Base-by-base conservation (phyloP, 2,113 vertebrate species). In the Ptilorrhoa leucosticta region DNA sequence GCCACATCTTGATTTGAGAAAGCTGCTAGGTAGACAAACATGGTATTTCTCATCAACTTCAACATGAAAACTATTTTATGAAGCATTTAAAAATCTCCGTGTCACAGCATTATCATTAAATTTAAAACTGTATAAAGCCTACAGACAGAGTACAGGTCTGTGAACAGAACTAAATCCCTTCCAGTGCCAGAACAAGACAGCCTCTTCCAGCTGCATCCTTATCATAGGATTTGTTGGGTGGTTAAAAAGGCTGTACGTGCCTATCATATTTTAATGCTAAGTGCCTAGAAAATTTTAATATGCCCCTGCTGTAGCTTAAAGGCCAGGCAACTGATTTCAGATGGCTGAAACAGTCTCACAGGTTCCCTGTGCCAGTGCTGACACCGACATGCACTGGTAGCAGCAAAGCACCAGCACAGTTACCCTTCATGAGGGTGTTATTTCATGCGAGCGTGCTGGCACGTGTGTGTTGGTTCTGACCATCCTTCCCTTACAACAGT, bases 361-460 rank as follows among this genome's bases (percentile, higher is more conserved):
- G 7, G 57, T 71, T 71, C 30, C 76, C 68, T 14, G 56, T 0
- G 3, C 27, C 78, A 77, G 31, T 1, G 4, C 78, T 61, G 80
- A 81, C 68, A 83, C 61, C 3, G 31, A n/a, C 60, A 30, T 0
- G 0, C 13, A 4, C 33, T 9, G 50, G 57, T 45, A 73, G 78
- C 1, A 0, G 50, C 40, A 10, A 42, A 91, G 37, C 28, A 14
- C 30, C 63, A 33, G 54, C 56, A 28, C 20, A 10, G n/a, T 15
- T 50, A 50, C n/a, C 51, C n/a, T 45, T 69, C 53, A 2, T 7
- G 15, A 35, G 47, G 8, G 23, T 37, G 64, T 60, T 78, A 78
- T 51, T 95, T 50, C 79, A 82, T 1, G 0, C 2, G 1, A 72
- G 57, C 1, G 0, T 7, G 13, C 69, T 68, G 86, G 61, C 84